Percentiles rank a stretch among this genome's conserved stretches.
Conservation (phyloP, 2,888 invertebrate species). For the Lepetodrilus schrolli region DNA sequence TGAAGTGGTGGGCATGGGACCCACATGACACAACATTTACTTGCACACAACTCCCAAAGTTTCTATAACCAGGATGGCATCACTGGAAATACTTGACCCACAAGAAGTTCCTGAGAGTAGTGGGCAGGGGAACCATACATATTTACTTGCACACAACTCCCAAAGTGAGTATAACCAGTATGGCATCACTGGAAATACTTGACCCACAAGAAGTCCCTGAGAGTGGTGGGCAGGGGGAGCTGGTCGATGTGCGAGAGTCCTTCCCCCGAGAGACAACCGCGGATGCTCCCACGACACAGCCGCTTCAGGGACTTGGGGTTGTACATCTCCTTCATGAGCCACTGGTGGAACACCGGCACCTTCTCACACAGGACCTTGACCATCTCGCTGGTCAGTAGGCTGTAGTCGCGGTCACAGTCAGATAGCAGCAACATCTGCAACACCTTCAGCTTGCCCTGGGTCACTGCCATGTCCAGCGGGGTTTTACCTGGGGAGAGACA, state of each 20-base stretch:
- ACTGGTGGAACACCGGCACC: slow-evolving; percentile 41
- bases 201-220: slow-evolving; percentile 43
- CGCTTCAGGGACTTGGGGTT: slow-evolving; percentile 42
- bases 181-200: slow-evolving; percentile 27
- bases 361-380: slow-evolving; percentile 40
- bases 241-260: slow-evolving; percentile 27
- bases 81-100: too few relatives aligned
- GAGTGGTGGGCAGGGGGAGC: slow-evolving; percentile 38
- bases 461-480: slow-evolving; percentile 44
- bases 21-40: too few relatives aligned
- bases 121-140: too few relatives aligned
- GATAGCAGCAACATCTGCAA: slow-evolving; percentile 42
- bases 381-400: slow-evolving; percentile 35
- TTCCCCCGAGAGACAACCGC: slow-evolving; percentile 33
- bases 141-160: too few relatives aligned
- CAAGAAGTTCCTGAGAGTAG: too few relatives aligned
- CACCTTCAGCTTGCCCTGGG: slow-evolving; percentile 40
- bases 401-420: slow-evolving; percentile 39
- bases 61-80: too few relatives aligned
- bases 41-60: too few relatives aligned
- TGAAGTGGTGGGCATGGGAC: too few relatives aligned
- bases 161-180: too few relatives aligned
- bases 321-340: slow-evolving; percentile 46
- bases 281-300: slow-evolving; percentile 38
- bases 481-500: slow-evolving; percentile 30